Base-by-base conservation (phyloP, 2,797 vertebrate species). In the Sebastes diaconus region DNA sequence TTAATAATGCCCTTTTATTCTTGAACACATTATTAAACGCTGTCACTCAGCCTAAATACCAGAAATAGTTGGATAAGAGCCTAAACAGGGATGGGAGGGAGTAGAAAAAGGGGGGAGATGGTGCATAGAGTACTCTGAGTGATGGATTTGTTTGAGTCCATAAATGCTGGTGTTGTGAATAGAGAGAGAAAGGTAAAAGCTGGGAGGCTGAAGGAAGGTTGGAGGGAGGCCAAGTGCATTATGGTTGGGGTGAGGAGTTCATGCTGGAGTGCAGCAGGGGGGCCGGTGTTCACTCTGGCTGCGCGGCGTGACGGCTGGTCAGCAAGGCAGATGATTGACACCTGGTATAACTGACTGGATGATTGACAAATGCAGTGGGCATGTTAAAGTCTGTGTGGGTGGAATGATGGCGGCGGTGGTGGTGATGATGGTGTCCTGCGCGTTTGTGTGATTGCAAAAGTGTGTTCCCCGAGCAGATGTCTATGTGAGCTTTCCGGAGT, bases 31-130 rank as follows among this genome's bases (percentile, higher is more conserved):
- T 95, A 96, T 96, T 96, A 95, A 94, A 94, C 75, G 87, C 93
- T 94, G 94, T 95, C 96, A 95, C 84, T 96, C 95, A 95, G 85
- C 80, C 86, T 88, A 94, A 94, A 95, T 95, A 93, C 94, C 94
- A 90, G 91, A 88, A 92, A 96, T 96, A 93, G 88, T 93, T 94
- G 90, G 90, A 90, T 75, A 85, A 77, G 64, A 83, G 90, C 87
- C 89, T 52, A 83, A 88, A 88, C 80, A 75, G 73, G 80, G 84
- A 80, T 80, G 63, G 67, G 68, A n/a, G 72, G 32, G 32, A 61
- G n/a, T 18, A 18, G 42, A 46, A 66, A 24, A 24, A 14, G 30
- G 22, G 54, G 68, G 50, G 61, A 5, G 68, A 39, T 61, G 72
- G 78, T 69, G 66, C 80, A 75, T 34, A 50, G 82, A 79, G 85